Base-by-base conservation (phyloP, 2,888 invertebrate species). In the Listrodromus nycthemerus region DNA sequence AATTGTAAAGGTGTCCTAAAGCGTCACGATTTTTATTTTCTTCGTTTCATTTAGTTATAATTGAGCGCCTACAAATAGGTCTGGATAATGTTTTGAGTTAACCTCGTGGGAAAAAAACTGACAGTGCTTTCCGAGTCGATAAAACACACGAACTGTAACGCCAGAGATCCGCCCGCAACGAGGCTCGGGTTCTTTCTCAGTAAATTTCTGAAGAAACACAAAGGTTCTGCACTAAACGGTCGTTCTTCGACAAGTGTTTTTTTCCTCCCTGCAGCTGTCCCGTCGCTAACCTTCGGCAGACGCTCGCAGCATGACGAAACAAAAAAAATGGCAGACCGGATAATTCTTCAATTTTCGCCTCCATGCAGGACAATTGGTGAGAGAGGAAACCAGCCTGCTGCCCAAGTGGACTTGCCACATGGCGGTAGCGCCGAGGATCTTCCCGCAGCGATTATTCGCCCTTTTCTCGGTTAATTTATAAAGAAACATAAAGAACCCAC, bases 241-340 rank as follows among this genome's bases (percentile, higher is more conserved):
- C 48, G 30, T 45, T 48, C 63, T 41, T 30, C 48, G 63, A 78
- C 82, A 63, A 80, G 65, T 66, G 65, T 66, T 52, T 61, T 55
- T 10, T 13, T 1, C 45, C 48, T 33, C 58, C 6, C 7, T 37
- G 58, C 16, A 30, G 8, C 16, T 21, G 19, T 65, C 16, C n/a
- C 1, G 50, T 27, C 70, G 19, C 48, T 75, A 80, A 83, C 80
- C 80, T 76, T 80, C 52, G 80, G 52, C 83, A 80, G 80, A 77
- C 67, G 63, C 67, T 80, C 66, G 37, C 50, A 41, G 55, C 67
- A 24, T 37, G 52, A 52, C 19, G 52, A 45, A 24, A 48, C 19
- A 21, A 21, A 24, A 0, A 55, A 13, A 55, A 13, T 55, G 8
- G n/a, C 8, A 21, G 19, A 21, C 19, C 27, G 5, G 21, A 16